Evolutionary conservation across 2,797 vertebrate genomes (phyloP).

Genomic region (Mus spretus): DNA sequence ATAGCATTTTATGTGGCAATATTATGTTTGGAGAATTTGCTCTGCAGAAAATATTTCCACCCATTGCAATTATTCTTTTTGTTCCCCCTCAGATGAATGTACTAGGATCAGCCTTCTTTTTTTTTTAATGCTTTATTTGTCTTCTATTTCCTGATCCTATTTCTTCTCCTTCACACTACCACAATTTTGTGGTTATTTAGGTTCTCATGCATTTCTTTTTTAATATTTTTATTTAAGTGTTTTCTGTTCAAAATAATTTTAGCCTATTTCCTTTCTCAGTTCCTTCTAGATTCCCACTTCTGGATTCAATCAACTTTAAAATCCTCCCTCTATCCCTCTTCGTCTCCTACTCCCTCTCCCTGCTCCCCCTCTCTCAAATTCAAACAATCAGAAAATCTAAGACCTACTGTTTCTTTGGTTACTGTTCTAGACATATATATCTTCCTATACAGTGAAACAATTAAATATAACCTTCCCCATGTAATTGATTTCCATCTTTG

Average conservation of each 20-base stretch:
- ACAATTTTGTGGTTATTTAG: not conserved
- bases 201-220: not conserved
- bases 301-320: too few relatives aligned
- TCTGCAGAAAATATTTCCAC: constrained; percentile 1
- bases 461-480: not conserved
- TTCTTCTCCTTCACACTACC: not conserved
- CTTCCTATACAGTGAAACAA: not conserved
- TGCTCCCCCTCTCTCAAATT: not conserved
- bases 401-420: not conserved
- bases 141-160: not conserved
- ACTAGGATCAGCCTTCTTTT: not conserved
- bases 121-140: not conserved
- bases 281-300: not conserved
- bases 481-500: not conserved
- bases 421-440: rapidly evolving
- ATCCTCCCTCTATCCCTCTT: too few relatives aligned
- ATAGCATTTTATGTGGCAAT: not conserved
- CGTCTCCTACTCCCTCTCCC: not conserved
- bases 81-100: not conserved
- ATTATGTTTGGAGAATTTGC: constrained; percentile 50
- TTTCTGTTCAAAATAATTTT: not conserved
- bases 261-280: not conserved
- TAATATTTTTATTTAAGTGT: not conserved
- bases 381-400: not conserved
- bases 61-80: not conserved